Evolutionary conservation across 2,113 vertebrate genomes (phyloP).

Genomic region (Prolemur simus): DNA sequence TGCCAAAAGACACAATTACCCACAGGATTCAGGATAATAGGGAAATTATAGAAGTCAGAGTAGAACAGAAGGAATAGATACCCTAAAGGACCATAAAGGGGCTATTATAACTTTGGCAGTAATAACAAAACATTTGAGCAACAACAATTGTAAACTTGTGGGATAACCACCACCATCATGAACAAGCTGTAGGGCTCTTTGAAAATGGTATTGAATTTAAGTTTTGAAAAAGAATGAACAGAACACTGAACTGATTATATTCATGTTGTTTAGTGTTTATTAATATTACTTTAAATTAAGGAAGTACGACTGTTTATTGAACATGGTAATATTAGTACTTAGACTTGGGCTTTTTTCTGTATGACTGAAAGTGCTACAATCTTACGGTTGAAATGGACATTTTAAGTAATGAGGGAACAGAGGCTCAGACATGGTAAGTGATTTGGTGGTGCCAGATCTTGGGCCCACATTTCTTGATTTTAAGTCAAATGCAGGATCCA

Average conservation of each 20-base stretch:
- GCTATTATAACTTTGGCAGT: not conserved
- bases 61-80: slow-evolving; percentile 14
- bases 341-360: not conserved
- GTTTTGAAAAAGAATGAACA: not conserved
- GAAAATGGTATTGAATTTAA: slow-evolving; percentile 5
- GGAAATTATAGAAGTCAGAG: not conserved
- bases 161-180: not conserved
- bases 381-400: not conserved
- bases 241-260: not conserved
- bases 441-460: not conserved
- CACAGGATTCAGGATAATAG: slow-evolving; percentile 45
- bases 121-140: slow-evolving; percentile 23
- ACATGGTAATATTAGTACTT: not conserved
- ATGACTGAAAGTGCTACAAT: not conserved
- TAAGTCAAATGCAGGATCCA: not conserved
- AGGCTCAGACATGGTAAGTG: not conserved
- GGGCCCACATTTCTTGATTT: not conserved
- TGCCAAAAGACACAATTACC: slow-evolving; percentile 37
- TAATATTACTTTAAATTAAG: not conserved
- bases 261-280: not conserved
- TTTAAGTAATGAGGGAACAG: not conserved
- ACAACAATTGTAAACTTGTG: not conserved
- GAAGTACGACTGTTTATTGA: not conserved
- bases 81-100: slow-evolving; percentile 16
- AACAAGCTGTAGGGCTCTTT: not conserved